A percentile compares a stretch with the other conserved stretches of the same genome.
Conservation (phyloP, 2,888 invertebrate genomes). For the Penaeus monodon region DNA sequence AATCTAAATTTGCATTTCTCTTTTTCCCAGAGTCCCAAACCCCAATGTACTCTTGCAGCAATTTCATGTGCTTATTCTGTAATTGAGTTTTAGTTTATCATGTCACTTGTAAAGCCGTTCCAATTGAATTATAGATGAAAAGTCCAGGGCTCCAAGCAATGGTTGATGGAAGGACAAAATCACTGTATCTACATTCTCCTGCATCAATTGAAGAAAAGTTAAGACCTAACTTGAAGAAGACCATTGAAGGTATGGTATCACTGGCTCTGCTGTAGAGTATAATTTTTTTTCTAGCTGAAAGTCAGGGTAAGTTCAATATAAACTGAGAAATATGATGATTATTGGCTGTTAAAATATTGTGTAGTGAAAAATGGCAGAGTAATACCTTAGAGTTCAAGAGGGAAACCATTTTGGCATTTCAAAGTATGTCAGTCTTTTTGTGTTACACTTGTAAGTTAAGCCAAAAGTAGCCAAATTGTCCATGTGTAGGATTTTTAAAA, state of each 20-base stretch:
- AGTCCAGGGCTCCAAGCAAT: conserved; percentile 87
- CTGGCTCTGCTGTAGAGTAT: no score
- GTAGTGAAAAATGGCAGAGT: no score
- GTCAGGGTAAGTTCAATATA: background rate
- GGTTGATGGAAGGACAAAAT: conserved; percentile 86
- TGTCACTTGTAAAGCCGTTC: background rate
- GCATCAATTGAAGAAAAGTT: conserved; percentile 92
- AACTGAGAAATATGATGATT: background rate
- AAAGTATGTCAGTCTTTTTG: no score
- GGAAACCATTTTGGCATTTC: no score
- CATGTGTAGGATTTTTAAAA: no score
- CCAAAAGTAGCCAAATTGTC: no score
- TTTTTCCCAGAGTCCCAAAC: background rate
- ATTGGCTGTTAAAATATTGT: no score
- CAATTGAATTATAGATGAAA: conserved; percentile 41
- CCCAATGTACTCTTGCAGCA: background rate
- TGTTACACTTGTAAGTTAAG: no score
- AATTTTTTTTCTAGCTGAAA: background rate
- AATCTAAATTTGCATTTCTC: background rate
- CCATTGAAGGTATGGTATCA: conserved; percentile 74
- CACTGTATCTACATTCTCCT: conserved; percentile 92
- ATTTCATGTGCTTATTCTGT: no score
- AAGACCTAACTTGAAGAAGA: conserved; percentile 87
- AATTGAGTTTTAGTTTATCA: background rate
- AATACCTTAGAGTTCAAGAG: no score